These are phyloP conservation scores for Caenorhabditis plicata DNA, from an alignment of 2,888 invertebrate genomes.

Conservation along the genomic window DNA sequence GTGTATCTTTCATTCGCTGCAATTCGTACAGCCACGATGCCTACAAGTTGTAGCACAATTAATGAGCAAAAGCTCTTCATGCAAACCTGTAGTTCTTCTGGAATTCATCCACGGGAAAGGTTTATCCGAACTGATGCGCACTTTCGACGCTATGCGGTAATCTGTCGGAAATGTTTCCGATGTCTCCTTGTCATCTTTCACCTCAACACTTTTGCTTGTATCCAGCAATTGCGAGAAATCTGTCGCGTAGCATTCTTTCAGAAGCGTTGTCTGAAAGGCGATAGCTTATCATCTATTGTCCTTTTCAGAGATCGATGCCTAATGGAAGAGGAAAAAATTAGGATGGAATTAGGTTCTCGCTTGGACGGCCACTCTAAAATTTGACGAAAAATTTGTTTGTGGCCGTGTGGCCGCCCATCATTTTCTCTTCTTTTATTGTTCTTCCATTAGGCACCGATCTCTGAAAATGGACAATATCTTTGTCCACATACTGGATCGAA, in stretches of 20 bases:
- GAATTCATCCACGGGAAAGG: constrained; percentile 42
- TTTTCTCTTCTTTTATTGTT: too few species aligned
- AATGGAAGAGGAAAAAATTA: too few species aligned
- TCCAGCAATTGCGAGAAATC: constrained; percentile 21
- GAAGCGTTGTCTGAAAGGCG: neutral
- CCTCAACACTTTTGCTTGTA: neutral
- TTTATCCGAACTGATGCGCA: constrained; percentile 19
- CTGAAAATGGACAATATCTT: too few species aligned
- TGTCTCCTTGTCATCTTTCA: neutral
- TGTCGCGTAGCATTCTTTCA: constrained; percentile 15
- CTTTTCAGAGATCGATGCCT: too few species aligned
- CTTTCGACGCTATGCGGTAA: constrained; percentile 27
- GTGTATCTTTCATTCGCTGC: constrained; percentile 29
- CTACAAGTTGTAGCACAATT: too few species aligned
- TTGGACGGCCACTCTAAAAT: too few species aligned
- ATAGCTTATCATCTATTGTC: too few species aligned
- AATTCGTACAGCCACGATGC: constrained; percentile 33
- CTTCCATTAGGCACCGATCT: too few species aligned
- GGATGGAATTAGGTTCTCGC: too few species aligned
- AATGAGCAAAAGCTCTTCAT: too few species aligned
- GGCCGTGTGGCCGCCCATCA: too few species aligned
- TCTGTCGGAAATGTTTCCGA: constrained; percentile 26
- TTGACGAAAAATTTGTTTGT: neutral
- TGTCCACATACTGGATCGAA: constrained; percentile 12
- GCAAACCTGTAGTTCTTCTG: constrained; percentile 19